Percentiles rank a stretch among this genome's conserved stretches.
Conservation (phyloP, 2,113 vertebrate genomes). For the Protobothrops flavoviridis region DNA sequence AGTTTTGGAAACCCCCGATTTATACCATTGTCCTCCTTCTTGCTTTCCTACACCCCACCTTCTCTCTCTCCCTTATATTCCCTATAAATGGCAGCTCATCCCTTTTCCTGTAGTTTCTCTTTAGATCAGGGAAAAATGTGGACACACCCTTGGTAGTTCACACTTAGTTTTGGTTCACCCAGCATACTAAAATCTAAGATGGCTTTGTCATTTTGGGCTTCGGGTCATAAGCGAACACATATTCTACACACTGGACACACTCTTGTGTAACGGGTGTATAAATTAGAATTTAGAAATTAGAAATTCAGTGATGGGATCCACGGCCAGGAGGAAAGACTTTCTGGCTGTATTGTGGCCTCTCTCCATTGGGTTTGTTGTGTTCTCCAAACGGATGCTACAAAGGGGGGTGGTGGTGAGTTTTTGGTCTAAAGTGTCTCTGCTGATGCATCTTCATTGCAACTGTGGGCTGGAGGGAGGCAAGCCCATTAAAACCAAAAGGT, state of each 20-base stretch:
- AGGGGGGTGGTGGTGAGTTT: neutral
- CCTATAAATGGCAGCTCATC: neutral
- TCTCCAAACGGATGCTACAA: neutral
- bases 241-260: too few species aligned
- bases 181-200: too few species aligned
- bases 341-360: neutral
- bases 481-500: conserved; percentile 9
- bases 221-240: too few species aligned
- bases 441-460: neutral
- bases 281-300: too few species aligned
- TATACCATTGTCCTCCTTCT: neutral
- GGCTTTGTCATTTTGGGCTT: too few species aligned
- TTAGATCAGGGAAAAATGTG: neutral
- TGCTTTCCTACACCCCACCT: neutral
- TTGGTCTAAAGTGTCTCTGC: neutral
- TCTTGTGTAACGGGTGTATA: too few species aligned
- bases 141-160: neutral
- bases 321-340: neutral
- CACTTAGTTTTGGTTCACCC: neutral
- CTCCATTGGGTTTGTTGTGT: neutral
- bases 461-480: neutral
- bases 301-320: too few species aligned
- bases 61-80: neutral
- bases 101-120: neutral
- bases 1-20: too few species aligned